Base-by-base conservation (phyloP, 1,140 invertebrate species). In the Cyphomyrmex costatus region DNA sequence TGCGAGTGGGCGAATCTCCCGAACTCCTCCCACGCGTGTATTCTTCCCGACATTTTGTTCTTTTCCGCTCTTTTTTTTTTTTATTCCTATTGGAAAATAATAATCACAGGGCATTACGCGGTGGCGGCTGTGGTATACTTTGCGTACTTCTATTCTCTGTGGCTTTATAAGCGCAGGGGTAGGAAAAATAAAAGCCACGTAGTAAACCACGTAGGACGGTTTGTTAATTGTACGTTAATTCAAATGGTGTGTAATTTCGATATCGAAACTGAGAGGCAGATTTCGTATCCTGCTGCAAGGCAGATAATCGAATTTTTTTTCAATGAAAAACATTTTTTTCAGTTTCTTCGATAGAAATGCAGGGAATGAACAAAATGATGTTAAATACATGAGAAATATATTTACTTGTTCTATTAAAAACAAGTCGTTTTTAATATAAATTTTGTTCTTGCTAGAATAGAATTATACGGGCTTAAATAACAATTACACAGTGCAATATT, bases 61-160 rank as follows among this genome's bases (percentile, higher is more conserved):
- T 51, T 56, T 61, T 68, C 12, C 21, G 14, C 53, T 53, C 2
- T n/a, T 36, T 12, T 76, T n/a, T 71, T 76, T 74, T 79, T 36
- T 10, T 10, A 21, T 70, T 60, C 77, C 66, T 79, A 88, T 90
- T 68, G 88, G 86, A 70, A 84, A 89, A 66, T 85, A 86, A 86
- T 89, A 86, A 88, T 84, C 88, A 53, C 42, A 10, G 56, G 61
- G 76, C 49, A 77, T 89, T 88, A 86, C 49, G 36, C 36, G 7
- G 30, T 19, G 42, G 73, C 49, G 73, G n/a, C 6, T 30, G 42
- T 14, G 60, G 82, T 70, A 36, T 61, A 63, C 3, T 27, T 14
- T 19, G 1, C 33, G 21, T 71, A 30, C 12, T 53, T 68, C 10
- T 42, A 21, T 30, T 46, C 5, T 4, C 24, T 4, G n/a, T 1